Base-by-base conservation (phyloP, 2,888 invertebrate species). In the Suillia variegata region DNA sequence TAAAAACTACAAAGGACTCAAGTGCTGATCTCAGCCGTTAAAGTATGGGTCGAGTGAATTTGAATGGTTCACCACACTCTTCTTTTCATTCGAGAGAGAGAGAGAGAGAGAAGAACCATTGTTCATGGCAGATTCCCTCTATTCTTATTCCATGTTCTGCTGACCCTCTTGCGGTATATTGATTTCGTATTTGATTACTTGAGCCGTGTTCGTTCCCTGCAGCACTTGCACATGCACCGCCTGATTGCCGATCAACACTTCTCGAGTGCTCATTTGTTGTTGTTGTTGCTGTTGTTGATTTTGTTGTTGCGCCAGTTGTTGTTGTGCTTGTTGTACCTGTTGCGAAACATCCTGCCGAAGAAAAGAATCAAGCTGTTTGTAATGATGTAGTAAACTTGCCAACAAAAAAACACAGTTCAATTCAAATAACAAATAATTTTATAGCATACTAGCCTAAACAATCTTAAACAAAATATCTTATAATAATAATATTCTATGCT, bases 211-310 rank as follows among this genome's bases (percentile, higher is more conserved):
- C 47, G 75, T 66, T 59, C 78, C 76, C 65, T 78, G 80, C 52
- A 80, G 65, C 17, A 80, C 79, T 60, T 78, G 78, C 22, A 81
- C 76, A 58, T 80, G 80, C 2, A 84, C 61, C 77, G 85, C 54
- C 79, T 80, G 67, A 82, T 84, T 64, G 79, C 81, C 45, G 80
- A 85, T 63, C 80, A 80, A 34, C 80, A 85, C 56, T 83, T 82
- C 65, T 81, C 85, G 60, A 81, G 78, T 70, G 49, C 70, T 70
- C 66, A 74, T 66, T 68, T 71, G 68, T 64, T 76, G 74, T 38
- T 76, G 76, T 33, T 75, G 77, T 17, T 70, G 71, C 34, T 74
- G 74, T 17, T 73, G 73, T n/a, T 71, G 70, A 33, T 69, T 65
- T 49, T 74, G 70, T 54, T 77, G 75, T 22, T 72, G 71, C 21